Evolutionary conservation across 53 echinoderm and acorn worm species (phyloP).

Genomic region (Mesocentrotus franciscanus): DNA sequence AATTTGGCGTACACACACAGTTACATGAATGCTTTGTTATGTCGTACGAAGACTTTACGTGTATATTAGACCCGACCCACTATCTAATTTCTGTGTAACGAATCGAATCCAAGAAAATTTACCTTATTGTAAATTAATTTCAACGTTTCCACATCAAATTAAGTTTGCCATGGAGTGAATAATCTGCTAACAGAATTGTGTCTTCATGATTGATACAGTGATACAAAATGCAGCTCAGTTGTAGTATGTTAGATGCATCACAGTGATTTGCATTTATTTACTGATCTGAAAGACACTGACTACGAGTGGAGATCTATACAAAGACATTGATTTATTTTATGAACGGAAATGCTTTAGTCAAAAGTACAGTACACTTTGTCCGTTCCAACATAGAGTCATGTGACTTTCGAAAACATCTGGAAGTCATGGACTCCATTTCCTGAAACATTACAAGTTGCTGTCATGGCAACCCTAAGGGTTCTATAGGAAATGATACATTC

Average conservation of each 20-base stretch:
- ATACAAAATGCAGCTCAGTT: not conserved
- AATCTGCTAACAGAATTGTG: not conserved
- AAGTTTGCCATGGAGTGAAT: not conserved
- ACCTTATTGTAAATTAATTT: not conserved
- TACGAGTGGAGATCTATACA: not conserved
- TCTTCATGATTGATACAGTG: not conserved
- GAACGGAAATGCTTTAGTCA: not conserved
- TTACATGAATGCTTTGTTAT: not conserved
- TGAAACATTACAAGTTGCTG: not conserved
- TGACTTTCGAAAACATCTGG: conserved; percentile 30
- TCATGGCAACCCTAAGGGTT: not conserved
- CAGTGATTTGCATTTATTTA: not conserved
- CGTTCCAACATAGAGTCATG: not conserved
- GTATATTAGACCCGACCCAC: not conserved
- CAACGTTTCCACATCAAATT: not conserved
- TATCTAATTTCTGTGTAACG: not conserved
- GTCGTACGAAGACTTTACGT: not conserved
- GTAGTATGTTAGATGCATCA: not conserved
- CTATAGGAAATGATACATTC: not conserved
- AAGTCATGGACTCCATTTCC: not conserved
- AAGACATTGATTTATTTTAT: not conserved
- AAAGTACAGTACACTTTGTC: not conserved
- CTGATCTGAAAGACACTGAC: not conserved
- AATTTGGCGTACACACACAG: not conserved
- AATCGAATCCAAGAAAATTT: not conserved